Percentiles rank a stretch among this genome's conserved stretches.
Evolutionary conservation across 2,113 vertebrate genomes (phyloP).

Genomic region (Callionymus lyra): DNA sequence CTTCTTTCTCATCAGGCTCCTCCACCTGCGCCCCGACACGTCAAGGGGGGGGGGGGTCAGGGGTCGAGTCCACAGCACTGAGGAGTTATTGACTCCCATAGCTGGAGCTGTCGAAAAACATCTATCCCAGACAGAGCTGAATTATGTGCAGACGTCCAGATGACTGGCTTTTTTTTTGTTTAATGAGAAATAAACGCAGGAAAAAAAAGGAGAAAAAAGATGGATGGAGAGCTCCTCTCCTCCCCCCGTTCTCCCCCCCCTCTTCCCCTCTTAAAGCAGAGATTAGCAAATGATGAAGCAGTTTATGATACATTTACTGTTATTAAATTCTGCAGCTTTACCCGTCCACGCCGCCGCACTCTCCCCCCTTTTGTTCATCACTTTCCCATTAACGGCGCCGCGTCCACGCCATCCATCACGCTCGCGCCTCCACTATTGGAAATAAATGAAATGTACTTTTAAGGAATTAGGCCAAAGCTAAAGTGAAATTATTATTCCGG

Average conservation of each 20-base stretch:
- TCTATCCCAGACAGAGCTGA: conserved; percentile 44
- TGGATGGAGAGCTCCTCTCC: conserved; percentile 8
- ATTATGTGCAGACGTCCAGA: conserved; percentile 37
- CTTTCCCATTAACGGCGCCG: conserved; percentile 41
- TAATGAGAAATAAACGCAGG: neutral
- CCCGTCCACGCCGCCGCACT: conserved; percentile 23
- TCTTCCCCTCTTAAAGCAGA: conserved; percentile 2
- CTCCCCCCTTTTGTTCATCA: conserved; percentile 44
- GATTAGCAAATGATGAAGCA: conserved; percentile 30
- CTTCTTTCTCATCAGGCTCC: conserved; percentile 42
- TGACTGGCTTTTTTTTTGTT: conserved; percentile 12
- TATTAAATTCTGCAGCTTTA: conserved; percentile 43
- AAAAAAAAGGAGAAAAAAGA: neutral
- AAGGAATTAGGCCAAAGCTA: conserved; percentile 42
- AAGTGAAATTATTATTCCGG: conserved; percentile 46
- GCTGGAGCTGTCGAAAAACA: conserved; percentile 34
- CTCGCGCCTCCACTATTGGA: conserved; percentile 41
- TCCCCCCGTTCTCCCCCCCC: neutral
- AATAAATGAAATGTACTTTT: conserved; percentile 32
- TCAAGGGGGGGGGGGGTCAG: conserved; percentile 2
- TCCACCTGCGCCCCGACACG: conserved; percentile 44
- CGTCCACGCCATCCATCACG: conserved; percentile 35
- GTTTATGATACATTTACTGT: conserved; percentile 32
- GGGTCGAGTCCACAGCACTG: conserved; percentile 25
- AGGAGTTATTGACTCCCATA: conserved; percentile 49